Percentiles rank a stretch among this genome's conserved stretches.
phyloP scores from a whole-genome alignment of 2,888 invertebrate genomes.

The Andricus curvator region DNA sequence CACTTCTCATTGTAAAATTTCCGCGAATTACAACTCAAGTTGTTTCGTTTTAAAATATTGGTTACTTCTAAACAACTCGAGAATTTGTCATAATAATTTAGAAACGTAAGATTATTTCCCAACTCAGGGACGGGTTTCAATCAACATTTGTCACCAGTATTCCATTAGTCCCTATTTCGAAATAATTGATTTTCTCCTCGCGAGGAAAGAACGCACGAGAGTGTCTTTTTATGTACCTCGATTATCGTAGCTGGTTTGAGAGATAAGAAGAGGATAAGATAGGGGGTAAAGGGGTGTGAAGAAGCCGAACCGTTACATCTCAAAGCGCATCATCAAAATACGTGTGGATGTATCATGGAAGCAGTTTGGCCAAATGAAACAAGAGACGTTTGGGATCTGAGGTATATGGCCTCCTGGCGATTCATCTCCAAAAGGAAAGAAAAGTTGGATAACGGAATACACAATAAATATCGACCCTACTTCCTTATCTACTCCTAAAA shows the following conservation, averaged over 20 bases:
- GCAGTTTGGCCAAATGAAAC: slow-evolving; percentile 20
- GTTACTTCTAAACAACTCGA: background rate
- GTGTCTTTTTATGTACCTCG: slow-evolving; percentile 37
- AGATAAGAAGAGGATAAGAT: slow-evolving; percentile 21
- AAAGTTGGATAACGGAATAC: slow-evolving; percentile 20
- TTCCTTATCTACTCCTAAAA: background rate
- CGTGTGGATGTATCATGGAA: background rate
- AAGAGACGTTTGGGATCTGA: background rate
- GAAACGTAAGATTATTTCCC: background rate
- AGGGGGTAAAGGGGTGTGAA: slow-evolving; percentile 27
- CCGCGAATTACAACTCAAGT: background rate
- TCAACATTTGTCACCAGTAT: slow-evolving; percentile 8
- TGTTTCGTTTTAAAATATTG: background rate
- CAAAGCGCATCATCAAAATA: slow-evolving; percentile 1
- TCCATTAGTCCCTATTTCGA: slow-evolving; percentile 22
- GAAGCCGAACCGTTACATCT: slow-evolving; percentile 21
- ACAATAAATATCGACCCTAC: background rate
- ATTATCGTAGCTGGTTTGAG: slow-evolving; percentile 9
- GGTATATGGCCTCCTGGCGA: background rate
- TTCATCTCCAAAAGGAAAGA: background rate
- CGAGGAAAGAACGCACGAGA: background rate
- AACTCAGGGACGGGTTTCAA: background rate
- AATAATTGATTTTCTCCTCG: slow-evolving; percentile 21
- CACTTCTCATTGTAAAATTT: background rate
- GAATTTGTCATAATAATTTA: background rate